Evolutionary conservation across 1,140 invertebrate species (phyloP).

Genomic region (Apis laboriosa): DNA sequence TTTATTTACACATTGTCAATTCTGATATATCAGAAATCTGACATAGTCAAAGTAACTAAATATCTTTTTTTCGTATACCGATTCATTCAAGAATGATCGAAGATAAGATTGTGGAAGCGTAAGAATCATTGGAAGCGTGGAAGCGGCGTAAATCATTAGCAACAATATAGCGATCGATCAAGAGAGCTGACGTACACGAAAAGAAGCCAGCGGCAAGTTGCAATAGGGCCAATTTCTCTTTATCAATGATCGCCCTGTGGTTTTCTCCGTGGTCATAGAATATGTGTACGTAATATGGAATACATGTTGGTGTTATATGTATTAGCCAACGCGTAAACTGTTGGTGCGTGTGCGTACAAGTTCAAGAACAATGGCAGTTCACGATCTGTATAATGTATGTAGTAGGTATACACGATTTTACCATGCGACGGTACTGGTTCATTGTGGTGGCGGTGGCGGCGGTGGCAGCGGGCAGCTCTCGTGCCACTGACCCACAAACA

Average conservation of each 20-base stretch:
- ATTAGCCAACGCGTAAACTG: conserved; percentile 46
- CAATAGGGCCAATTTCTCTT: conserved; percentile 20
- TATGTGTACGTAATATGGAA: not conserved
- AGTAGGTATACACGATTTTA: conserved; percentile 68
- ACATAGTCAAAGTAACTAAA: no score
- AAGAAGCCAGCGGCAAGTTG: not conserved
- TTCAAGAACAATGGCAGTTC: conserved; percentile 78
- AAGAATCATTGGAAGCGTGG: not conserved
- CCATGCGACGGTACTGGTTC: conserved; percentile 49
- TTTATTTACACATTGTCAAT: conserved; percentile 1
- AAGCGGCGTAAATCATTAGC: not conserved
- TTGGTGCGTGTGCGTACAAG: conserved; percentile 72
- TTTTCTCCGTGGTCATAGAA: not conserved
- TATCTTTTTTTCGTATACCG: not conserved
- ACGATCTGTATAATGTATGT: conserved; percentile 74
- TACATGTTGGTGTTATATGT: not conserved
- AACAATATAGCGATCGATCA: conserved; percentile 33
- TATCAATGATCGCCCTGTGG: not conserved
- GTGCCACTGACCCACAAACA: conserved; percentile 80
- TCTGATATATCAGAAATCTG: no score
- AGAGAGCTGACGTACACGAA: not conserved
- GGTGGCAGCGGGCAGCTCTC: conserved; percentile 53
- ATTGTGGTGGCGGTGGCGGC: conserved; percentile 55
- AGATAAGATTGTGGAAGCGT: not conserved
- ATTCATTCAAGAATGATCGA: no score